phyloP scores from a whole-genome alignment of 2,888 invertebrate species.

The Latheticus oryzae region DNA sequence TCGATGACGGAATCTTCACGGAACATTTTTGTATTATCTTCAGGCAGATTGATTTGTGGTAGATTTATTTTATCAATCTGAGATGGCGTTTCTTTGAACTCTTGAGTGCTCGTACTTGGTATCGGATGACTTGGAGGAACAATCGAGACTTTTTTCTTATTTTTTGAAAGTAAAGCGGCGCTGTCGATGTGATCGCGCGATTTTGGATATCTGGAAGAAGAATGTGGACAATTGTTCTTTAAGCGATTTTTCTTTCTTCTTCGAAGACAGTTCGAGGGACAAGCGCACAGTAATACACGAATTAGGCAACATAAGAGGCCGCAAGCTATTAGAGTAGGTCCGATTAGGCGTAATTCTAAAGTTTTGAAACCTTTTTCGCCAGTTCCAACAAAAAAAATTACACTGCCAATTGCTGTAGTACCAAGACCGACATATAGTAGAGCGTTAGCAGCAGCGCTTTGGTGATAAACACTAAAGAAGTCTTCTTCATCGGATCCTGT shows the following conservation, averaged over 20 bases:
- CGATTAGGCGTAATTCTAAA: conserved; percentile 85
- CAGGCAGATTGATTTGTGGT: conserved; percentile 57
- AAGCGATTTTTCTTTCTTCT: conserved; percentile 74
- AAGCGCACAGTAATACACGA: conserved; percentile 86
- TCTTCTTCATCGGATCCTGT: conserved; percentile 77
- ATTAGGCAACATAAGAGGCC: conserved; percentile 86
- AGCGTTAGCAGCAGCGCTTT: conserved; percentile 86
- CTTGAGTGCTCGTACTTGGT: conserved; percentile 63
- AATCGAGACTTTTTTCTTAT: conserved; percentile 66
- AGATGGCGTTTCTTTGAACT: conserved; percentile 59
- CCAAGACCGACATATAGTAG: conserved; percentile 88
- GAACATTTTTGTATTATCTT: conserved; percentile 53
- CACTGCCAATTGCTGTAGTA: conserved; percentile 84
- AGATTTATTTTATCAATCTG: conserved; percentile 42
- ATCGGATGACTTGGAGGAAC: conserved; percentile 62
- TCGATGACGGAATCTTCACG: conserved; percentile 65
- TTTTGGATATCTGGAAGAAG: conserved; percentile 64
- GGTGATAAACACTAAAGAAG: conserved; percentile 74
- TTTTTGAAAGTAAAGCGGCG: conserved; percentile 51
- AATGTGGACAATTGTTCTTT: conserved; percentile 65
- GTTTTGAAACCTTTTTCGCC: conserved; percentile 91
- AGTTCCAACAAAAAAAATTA: conserved; percentile 90
- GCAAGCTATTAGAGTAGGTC: conserved; percentile 77
- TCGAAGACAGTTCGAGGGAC: conserved; percentile 81
- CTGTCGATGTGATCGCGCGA: conserved; percentile 59